These are phyloP conservation scores for Stramonita haemastoma DNA, from an alignment of 2,888 invertebrate genomes.

Conservation along the genomic window DNA sequence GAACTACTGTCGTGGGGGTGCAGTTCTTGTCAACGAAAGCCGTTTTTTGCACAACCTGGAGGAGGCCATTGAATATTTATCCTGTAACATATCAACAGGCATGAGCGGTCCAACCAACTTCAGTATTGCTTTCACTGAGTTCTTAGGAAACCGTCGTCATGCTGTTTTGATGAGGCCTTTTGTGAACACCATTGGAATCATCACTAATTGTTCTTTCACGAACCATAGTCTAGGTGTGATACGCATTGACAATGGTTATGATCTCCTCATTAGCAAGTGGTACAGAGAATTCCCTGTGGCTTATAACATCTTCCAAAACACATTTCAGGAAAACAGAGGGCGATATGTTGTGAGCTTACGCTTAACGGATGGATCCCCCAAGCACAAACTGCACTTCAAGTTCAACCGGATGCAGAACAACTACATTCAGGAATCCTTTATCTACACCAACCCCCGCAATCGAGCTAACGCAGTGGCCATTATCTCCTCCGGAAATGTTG, in stretches of 20 bases:
- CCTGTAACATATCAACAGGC: slow-evolving; percentile 85
- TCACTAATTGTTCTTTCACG: slow-evolving; percentile 90
- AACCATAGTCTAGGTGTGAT: slow-evolving; percentile 90
- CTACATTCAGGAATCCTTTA: slow-evolving; percentile 90
- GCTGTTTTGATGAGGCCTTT: slow-evolving; percentile 74
- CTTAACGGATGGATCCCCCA: slow-evolving; percentile 90
- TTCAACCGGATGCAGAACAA: slow-evolving; percentile 93
- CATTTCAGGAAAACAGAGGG: slow-evolving; percentile 92
- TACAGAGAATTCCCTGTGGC: slow-evolving; percentile 72
- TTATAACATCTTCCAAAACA: slow-evolving; percentile 81
- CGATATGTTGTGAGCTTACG: slow-evolving; percentile 92
- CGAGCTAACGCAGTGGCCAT: slow-evolving; percentile 95
- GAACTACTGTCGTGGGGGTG: slow-evolving; percentile 87
- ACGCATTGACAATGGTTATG: slow-evolving; percentile 86
- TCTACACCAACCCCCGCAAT: slow-evolving; percentile 90
- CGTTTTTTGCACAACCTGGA: slow-evolving; percentile 89
- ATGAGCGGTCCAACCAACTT: slow-evolving; percentile 65
- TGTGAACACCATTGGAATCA: slow-evolving; percentile 74
- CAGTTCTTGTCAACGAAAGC: slow-evolving; percentile 88
- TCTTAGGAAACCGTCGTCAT: slow-evolving; percentile 71
- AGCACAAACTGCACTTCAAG: slow-evolving; percentile 89
- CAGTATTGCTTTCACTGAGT: slow-evolving; percentile 73
- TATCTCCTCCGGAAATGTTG: slow-evolving; percentile 92
- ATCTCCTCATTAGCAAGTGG: slow-evolving; percentile 72
- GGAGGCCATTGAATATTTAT: slow-evolving; percentile 88